Evolutionary conservation across 2,888 invertebrate species (phyloP).

Genomic region (Clepsis dumicolana): DNA sequence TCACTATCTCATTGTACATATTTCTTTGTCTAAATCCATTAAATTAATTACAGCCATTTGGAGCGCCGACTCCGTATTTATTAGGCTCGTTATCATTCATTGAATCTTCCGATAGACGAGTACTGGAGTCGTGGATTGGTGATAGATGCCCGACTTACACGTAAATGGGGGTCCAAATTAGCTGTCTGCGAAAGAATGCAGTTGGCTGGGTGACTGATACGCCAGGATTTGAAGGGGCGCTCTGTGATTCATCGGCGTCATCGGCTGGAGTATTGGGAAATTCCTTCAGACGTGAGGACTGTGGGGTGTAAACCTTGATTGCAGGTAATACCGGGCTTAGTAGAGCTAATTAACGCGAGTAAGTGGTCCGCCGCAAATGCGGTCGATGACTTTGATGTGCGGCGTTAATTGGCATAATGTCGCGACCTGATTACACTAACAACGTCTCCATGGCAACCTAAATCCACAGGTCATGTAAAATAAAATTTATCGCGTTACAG

Average conservation of each 20-base stretch:
- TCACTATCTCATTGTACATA: conserved; percentile 84
- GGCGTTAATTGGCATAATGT: conserved; percentile 17
- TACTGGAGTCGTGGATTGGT: conserved; percentile 63
- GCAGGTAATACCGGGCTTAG: conserved; percentile 26
- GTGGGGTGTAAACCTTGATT: not conserved
- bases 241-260: conserved; percentile 80
- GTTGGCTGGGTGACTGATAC: conserved; percentile 79
- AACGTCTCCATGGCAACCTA: not conserved
- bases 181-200: conserved; percentile 82
- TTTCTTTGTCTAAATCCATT: conserved; percentile 86
- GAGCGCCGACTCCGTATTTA: conserved; percentile 83
- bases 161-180: conserved; percentile 81
- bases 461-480: not conserved
- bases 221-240: conserved; percentile 53
- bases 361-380: conserved; percentile 26
- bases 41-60: conserved; percentile 84
- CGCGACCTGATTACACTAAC: conserved; percentile 15
- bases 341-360: conserved; percentile 28
- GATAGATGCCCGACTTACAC: conserved; percentile 82
- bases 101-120: conserved; percentile 81
- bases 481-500: not conserved
- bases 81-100: conserved; percentile 86
- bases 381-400: conserved; percentile 36
- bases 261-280: conserved; percentile 66
- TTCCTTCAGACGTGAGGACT: conserved; percentile 59